Evolutionary conservation across 2,113 vertebrate species (phyloP).

Genomic region (Gyps fulvus): DNA sequence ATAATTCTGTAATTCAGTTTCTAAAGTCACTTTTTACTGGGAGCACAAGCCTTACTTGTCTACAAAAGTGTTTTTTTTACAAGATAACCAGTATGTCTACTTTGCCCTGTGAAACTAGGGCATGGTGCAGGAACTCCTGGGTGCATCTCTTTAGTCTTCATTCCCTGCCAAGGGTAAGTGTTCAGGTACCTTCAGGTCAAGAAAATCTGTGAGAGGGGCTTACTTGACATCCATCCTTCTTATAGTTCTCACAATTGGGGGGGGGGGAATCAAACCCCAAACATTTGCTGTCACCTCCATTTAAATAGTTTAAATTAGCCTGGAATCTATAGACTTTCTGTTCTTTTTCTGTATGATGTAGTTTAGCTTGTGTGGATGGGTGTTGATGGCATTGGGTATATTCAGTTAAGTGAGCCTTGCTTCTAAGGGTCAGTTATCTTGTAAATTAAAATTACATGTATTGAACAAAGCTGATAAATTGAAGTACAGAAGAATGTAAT

Average conservation of each 20-base stretch:
- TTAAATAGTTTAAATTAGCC: not conserved
- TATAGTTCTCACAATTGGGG: not conserved
- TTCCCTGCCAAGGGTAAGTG: not conserved
- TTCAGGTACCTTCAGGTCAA: not conserved
- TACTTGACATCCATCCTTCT: not conserved
- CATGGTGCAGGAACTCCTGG: not conserved
- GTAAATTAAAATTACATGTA: not conserved
- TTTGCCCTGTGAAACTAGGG: not conserved
- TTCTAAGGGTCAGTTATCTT: not conserved
- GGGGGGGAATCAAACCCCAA: too few relatives aligned
- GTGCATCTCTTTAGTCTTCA: not conserved
- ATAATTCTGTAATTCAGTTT: not conserved
- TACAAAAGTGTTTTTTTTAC: not conserved
- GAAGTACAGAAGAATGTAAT: not conserved
- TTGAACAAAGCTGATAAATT: not conserved
- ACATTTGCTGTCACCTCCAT: not conserved
- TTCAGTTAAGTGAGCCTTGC: not conserved
- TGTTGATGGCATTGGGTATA: not conserved
- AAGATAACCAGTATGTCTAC: not conserved
- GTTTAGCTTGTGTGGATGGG: not conserved
- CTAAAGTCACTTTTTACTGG: too few relatives aligned
- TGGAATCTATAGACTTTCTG: not conserved
- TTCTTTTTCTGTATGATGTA: not conserved
- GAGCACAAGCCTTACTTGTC: not conserved
- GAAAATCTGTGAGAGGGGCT: not conserved